These are phyloP conservation scores for Pteropus alecto DNA, from an alignment of 2,113 vertebrate genomes.

Conservation along the genomic window DNA sequence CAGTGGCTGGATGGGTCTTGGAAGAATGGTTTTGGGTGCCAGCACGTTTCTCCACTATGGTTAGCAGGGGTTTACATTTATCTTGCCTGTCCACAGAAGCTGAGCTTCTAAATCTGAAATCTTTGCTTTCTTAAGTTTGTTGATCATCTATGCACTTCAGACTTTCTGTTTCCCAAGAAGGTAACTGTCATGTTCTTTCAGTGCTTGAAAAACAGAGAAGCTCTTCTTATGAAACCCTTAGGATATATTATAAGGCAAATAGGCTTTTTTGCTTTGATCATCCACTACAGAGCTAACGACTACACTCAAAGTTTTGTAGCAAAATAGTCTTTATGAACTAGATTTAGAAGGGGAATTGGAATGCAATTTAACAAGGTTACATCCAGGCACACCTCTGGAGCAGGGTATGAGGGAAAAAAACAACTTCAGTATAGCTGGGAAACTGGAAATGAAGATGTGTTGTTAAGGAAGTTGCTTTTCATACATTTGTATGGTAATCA, in stretches of 20 bases:
- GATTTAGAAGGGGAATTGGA: not conserved
- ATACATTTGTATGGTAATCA: not conserved
- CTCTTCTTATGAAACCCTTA: not conserved
- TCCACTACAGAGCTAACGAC: not conserved
- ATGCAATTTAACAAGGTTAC: conserved; percentile 7
- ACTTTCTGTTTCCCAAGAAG: conserved; percentile 29
- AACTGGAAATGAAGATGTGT: conserved; percentile 38
- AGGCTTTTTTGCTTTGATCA: conserved; percentile 26
- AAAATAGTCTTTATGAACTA: not conserved
- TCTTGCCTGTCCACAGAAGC: not conserved
- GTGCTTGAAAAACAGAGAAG: not conserved
- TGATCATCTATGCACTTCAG: not conserved
- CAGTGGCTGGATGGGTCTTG: not conserved
- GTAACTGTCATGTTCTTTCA: not conserved
- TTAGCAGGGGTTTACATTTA: not conserved
- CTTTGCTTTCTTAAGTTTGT: not conserved
- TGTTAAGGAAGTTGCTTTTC: not conserved
- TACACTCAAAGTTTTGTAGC: conserved; percentile 9
- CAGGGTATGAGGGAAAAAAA: not conserved
- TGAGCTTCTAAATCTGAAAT: not conserved
- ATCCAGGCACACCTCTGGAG: conserved; percentile 39
- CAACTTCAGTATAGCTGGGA: conserved; percentile 37
- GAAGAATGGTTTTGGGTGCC: too few relatives aligned
- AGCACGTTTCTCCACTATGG: not conserved
- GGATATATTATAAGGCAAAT: conserved; percentile 12